Evolutionary conservation across 1,140 invertebrate species (phyloP), one percentile per base, ranked within the genome.

Genomic region (Elymnias hypermnestra): DNA sequence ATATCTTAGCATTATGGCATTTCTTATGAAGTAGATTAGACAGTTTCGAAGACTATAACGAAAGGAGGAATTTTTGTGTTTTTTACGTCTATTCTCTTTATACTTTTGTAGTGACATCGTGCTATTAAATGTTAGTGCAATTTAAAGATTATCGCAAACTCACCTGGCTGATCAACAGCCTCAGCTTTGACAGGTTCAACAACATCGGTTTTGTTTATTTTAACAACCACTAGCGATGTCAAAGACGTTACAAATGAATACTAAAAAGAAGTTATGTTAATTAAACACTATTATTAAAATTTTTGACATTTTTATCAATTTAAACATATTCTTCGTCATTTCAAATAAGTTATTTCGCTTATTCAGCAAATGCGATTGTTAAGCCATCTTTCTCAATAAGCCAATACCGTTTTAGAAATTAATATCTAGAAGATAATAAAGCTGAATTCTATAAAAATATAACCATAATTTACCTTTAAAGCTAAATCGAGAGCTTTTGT

Each of bases 161-260:
- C 28, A 70, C 67, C 36, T 14, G 49, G 57, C 41, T 66, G 60
- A 26, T 82, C 73, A 6, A 75, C 75, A 5, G 75, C 72, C 35
- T 82, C 73, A 0, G 76, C 65, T 35, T 83, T 54, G 1, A 83
- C 67, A 3, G 73, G 70, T 26, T 67, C 66, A 0, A 73, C 77
- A 3, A 70, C 75, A 57, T 88, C 26, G 10, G 26, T 29, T 13
- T 29, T 29, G 26, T 29, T 90, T 0, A 91, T 91, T 60, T 92
- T 92, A 1, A 92, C 91, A 1, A 93, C 91, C 5, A 93, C 90
- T 48, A 93, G 74, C 0, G 91, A 92, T 9, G 91, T 92, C 5
- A 93, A 69, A 2, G 91, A 88, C 0, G 91, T 93, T 1, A 93
- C 92, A 63, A 93, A 92, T 6, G 87, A 88, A 56, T 92, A 92